Evolutionary conservation across 2,888 invertebrate genomes (phyloP).

Genomic region (Pomacea canaliculata): DNA sequence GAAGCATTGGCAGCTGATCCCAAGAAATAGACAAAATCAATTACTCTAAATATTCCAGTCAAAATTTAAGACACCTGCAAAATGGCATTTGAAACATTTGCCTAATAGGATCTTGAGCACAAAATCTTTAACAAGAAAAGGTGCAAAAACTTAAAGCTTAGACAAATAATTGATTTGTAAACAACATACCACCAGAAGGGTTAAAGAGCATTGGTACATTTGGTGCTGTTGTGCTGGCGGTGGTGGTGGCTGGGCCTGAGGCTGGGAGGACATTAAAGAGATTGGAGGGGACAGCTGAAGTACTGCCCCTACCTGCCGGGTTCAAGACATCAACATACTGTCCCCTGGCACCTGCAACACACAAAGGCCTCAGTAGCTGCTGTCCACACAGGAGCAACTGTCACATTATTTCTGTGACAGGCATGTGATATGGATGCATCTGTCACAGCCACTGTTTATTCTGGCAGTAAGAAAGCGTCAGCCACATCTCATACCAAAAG

Average conservation of each 20-base stretch:
- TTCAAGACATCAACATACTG: constrained; percentile 93
- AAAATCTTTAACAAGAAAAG: no score
- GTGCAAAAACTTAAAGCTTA: no score
- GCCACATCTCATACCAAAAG: no score
- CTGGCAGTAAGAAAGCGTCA: not conserved
- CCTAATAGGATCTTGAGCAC: no score
- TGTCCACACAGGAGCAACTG: no score
- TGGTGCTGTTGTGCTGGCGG: constrained; percentile 35
- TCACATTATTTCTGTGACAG: not conserved
- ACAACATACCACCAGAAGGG: constrained; percentile 37
- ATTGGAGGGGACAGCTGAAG: constrained; percentile 54
- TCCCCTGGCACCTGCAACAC: constrained; percentile 80
- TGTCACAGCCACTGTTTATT: not conserved
- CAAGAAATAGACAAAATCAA: no score
- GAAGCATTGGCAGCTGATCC: no score
- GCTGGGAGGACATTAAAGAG: constrained; percentile 56
- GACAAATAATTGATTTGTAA: no score
- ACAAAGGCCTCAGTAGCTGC: not conserved
- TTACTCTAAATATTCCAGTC: no score
- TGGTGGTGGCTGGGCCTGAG: constrained; percentile 14
- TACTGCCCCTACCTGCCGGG: constrained; percentile 70
- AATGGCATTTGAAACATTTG: no score
- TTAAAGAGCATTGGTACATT: constrained; percentile 56
- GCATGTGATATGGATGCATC: not conserved
- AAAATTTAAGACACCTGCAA: no score